Base-by-base conservation (phyloP, 2,113 vertebrate genomes). In the Chauna torquata region DNA sequence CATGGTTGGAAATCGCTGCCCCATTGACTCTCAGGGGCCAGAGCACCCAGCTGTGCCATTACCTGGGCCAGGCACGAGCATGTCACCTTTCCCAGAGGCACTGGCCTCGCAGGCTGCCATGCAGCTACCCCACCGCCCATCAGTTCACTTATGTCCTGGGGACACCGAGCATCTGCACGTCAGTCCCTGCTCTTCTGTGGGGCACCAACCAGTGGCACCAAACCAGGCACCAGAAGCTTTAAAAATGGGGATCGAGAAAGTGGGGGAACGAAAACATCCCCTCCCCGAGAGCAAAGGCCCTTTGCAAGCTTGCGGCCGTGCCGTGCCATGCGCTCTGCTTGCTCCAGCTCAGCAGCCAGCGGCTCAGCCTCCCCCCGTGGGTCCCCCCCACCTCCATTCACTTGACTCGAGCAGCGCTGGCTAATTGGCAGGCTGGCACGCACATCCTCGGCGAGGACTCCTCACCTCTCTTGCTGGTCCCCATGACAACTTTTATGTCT, bases 401-500 rank as follows among this genome's bases (percentile, higher is more conserved):
- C 42, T 93, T 22, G 82, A 88, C 57, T 88, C 47, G 36, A 28
- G 62, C 18, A 91, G 50, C 75, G 65, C 78, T 7, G 85, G 88
- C 74, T 95, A 89, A 97, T 87, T 87, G 90, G 93, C 92, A 92
- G 89, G 76, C 83, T 57, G 72, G 62, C 54, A 6, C 3, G 20
- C 55, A 40, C n/a, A 19, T 70, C 70, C 78, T 78, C 27, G 6
- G 59, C 5, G 15, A 68, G 28, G 61, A 15, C 90, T 92, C 44
- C 72, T 90, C 45, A 6, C 71, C 58, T 88, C 71, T 92, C 69
- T 36, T 44, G 62, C 83, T 49, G 49, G 92, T 95, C 95, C 96
- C 94, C 94, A 92, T 93, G 96, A 96, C 96, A 93, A 88, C 91
- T 97, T 96, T 94, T 92, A 83, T 95, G 79, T 84, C 81, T 94